phyloP scores from a whole-genome alignment of 2,113 vertebrate genomes.

The Phasianus colchicus region DNA sequence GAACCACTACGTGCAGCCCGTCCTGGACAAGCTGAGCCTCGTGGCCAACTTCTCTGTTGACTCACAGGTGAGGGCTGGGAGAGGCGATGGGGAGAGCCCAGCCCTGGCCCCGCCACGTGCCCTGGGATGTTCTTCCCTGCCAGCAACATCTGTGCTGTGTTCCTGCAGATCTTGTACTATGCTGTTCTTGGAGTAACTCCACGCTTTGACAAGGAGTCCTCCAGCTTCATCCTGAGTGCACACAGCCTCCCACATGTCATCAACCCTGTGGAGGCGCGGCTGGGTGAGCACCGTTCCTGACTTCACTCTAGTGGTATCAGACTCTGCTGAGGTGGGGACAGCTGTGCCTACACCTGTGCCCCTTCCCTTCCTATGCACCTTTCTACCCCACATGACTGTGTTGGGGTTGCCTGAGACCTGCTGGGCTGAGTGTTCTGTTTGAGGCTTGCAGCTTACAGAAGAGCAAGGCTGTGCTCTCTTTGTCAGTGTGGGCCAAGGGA shows the following conservation, averaged over 20 bases:
- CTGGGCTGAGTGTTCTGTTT: neutral
- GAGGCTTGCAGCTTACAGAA: neutral
- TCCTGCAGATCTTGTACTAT: conserved; percentile 89
- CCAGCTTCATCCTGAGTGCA: conserved; percentile 85
- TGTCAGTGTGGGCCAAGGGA: neutral
- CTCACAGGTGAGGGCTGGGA: conserved; percentile 86
- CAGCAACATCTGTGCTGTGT: neutral
- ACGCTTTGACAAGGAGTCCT: conserved; percentile 85
- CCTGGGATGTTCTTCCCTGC: rapidly evolving
- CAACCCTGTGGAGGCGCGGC: conserved; percentile 94
- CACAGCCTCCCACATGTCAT: conserved; percentile 96
- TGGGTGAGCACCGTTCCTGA: conserved; percentile 79
- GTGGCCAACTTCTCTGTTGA: conserved; percentile 95
- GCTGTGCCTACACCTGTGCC: neutral
- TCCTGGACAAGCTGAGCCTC: conserved; percentile 86
- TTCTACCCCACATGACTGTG: rapidly evolving
- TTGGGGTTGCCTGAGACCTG: neutral
- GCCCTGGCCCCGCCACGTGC: neutral
- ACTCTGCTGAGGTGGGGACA: neutral
- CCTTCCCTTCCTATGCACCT: neutral
- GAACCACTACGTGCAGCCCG: conserved; percentile 84
- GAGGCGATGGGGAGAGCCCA: neutral
- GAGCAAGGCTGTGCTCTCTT: neutral
- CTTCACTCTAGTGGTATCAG: rapidly evolving
- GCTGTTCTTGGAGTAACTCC: conserved; percentile 91